Evolutionary conservation across 2,797 vertebrate genomes (phyloP).

Genomic region (Fringilla coelebs): DNA sequence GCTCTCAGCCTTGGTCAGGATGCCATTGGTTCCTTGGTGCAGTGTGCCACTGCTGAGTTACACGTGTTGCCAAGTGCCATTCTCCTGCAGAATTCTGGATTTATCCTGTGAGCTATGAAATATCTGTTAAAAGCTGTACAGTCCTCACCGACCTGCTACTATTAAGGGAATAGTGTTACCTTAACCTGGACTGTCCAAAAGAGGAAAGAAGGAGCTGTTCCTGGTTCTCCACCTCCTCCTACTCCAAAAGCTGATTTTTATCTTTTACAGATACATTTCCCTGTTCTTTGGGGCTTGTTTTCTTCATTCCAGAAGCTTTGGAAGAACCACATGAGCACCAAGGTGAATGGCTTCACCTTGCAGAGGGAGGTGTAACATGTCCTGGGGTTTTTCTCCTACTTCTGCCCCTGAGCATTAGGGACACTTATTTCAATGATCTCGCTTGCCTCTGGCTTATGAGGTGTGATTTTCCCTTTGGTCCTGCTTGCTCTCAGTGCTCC

Average conservation of each 20-base stretch:
- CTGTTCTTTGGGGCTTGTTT: neutral
- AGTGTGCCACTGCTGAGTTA: fast-evolving
- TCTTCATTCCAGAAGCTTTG: neutral
- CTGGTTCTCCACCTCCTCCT: neutral
- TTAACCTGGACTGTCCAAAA: neutral
- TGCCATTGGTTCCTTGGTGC: neutral
- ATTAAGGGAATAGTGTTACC: neutral
- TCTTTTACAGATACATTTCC: neutral
- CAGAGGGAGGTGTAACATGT: neutral
- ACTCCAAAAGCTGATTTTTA: neutral
- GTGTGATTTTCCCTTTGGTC: neutral
- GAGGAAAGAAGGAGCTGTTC: neutral
- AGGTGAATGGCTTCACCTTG: neutral
- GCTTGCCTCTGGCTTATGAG: neutral
- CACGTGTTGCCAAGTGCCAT: neutral
- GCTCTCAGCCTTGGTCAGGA: neutral
- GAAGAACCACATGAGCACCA: neutral
- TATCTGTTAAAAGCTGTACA: neutral
- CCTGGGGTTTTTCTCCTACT: neutral
- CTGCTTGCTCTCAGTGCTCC: neutral
- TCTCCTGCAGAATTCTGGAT: neutral
- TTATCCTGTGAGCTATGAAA: neutral
- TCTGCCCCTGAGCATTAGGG: neutral
- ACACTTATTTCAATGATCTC: neutral
- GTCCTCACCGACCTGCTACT: neutral